Percentiles rank a stretch among this genome's conserved stretches.
Evolutionary conservation across 2,888 invertebrate genomes (phyloP).

Genomic region (Tetragonula carbonaria): DNA sequence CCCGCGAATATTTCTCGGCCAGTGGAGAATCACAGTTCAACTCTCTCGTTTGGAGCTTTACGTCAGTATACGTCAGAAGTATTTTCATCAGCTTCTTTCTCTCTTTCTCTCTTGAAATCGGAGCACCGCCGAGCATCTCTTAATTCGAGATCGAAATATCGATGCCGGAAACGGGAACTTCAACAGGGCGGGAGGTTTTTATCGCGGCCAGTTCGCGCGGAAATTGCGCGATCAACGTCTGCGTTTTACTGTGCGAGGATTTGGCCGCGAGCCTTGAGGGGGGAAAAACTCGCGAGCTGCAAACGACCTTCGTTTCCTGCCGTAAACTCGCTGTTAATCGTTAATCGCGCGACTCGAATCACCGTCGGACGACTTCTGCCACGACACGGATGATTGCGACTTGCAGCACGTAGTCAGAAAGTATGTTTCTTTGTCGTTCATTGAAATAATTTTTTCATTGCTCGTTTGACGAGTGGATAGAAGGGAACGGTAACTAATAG

Average conservation of each 20-base stretch:
- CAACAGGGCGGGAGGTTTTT: neutral
- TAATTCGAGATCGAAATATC: conserved; percentile 29
- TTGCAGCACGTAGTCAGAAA: too few relatives aligned
- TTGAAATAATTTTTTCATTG: too few relatives aligned
- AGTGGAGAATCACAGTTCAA: neutral
- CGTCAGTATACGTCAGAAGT: conserved; percentile 4
- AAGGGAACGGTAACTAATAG: neutral
- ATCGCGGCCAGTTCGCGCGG: too few relatives aligned
- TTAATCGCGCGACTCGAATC: neutral
- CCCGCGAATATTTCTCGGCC: neutral
- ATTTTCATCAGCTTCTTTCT: conserved; percentile 3
- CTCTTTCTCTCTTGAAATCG: neutral
- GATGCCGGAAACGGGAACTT: neutral
- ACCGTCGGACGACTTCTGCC: neutral
- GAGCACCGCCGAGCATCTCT: neutral
- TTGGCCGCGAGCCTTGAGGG: neutral
- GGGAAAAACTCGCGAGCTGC: neutral
- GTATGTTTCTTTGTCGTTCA: too few relatives aligned
- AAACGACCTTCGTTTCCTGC: neutral
- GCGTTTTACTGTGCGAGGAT: conserved; percentile 6
- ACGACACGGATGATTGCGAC: neutral
- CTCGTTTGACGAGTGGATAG: too few relatives aligned
- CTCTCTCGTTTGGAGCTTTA: neutral
- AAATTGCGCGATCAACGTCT: conserved; percentile 12
- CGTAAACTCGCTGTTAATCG: neutral